Conservation (phyloP, 1,140 invertebrate species). For the Phymastichus coffea region DNA sequence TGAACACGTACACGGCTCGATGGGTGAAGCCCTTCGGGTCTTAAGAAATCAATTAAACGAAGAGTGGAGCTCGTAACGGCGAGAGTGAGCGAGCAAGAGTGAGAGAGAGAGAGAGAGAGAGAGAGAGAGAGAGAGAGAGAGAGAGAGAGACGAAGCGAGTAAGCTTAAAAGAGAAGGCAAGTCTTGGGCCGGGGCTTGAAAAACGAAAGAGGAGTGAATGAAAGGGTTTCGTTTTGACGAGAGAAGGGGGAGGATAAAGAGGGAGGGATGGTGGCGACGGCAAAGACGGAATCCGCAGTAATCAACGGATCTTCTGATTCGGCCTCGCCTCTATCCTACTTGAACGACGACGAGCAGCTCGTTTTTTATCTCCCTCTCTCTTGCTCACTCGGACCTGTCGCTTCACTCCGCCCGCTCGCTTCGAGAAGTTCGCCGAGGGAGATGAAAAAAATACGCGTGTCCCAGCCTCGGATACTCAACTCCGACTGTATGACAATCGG, state of each 20-base stretch:
- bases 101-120: background rate
- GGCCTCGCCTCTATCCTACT: conserved; percentile 29
- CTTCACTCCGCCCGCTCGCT: conserved; percentile 12
- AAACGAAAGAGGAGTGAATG: conserved; percentile 16
- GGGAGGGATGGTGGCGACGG: conserved; percentile 12
- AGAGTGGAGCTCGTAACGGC: conserved; percentile 36
- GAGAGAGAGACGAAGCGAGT: background rate
- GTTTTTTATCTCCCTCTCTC: conserved; percentile 27
- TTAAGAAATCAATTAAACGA: conserved; percentile 56
- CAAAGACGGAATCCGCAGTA: conserved; percentile 49
- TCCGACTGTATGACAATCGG: conserved; percentile 5
- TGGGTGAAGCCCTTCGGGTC: conserved; percentile 49
- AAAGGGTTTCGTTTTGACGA: conserved; percentile 17
- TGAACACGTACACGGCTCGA: conserved; percentile 28
- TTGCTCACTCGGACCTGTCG: conserved; percentile 1
- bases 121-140: background rate
- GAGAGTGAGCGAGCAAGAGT: too few relatives aligned
- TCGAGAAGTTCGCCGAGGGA: conserved; percentile 34
- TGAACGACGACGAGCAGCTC: conserved; percentile 28
- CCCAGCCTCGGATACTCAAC: background rate
- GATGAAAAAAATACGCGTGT: conserved; percentile 30
- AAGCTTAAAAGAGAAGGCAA: too few relatives aligned
- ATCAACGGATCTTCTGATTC: conserved; percentile 45
- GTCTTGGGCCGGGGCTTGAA: conserved; percentile 24
- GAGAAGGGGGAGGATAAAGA: background rate